Base-by-base conservation (phyloP, 2,888 invertebrate species). In the Cantharis lateralis region DNA sequence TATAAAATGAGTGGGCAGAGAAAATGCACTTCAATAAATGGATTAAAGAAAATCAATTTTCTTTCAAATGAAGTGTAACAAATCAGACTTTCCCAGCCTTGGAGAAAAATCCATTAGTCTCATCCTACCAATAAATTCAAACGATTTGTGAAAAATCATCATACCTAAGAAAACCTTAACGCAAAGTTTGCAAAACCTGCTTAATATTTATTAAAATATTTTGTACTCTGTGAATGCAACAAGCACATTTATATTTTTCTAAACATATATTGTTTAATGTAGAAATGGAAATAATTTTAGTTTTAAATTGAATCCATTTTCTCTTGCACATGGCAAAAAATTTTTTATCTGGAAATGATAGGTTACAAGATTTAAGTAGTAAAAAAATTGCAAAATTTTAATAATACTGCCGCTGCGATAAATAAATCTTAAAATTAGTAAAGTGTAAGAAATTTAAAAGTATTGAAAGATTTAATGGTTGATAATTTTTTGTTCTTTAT, bases 401-500 rank as follows among this genome's bases (percentile, higher is more conserved):
- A n/a, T 48, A 48, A 48, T 9, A n/a, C 48, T 48, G 48, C 10
- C 48, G 48, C 48, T 0, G n/a, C n/a, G 48, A 13, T n/a, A n/a
- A 48, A 48, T 48, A 48, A 48, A 48, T 48, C 48, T 48, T 48
- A 48, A 48, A 48, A 48, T 48, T 48, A 48, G 48, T 48, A 48
- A 48, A 48, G n/a, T 48, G 48, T 32, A 48, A 48, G 48, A 48
- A 48, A n/a, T n/a, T 48, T 48, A 48, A 48, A 48, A 48, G 7
- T 48, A 48, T 48, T 48, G 48, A 48, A 48, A 48, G 48, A 48
- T 48, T 48, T 48, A 48, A 48, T 48, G n/a, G 48, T n/a, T 48
- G 48, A 48, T 48, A 48, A 48, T 48, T 70, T 24, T 69, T 24
- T 68, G 63, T 28, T 66, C 26, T 72, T 48, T 15, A 86, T 93